Evolutionary conservation across 1,140 invertebrate genomes (phyloP), one percentile per base, ranked within the genome.

Genomic region (Drosophila sucinea): DNA sequence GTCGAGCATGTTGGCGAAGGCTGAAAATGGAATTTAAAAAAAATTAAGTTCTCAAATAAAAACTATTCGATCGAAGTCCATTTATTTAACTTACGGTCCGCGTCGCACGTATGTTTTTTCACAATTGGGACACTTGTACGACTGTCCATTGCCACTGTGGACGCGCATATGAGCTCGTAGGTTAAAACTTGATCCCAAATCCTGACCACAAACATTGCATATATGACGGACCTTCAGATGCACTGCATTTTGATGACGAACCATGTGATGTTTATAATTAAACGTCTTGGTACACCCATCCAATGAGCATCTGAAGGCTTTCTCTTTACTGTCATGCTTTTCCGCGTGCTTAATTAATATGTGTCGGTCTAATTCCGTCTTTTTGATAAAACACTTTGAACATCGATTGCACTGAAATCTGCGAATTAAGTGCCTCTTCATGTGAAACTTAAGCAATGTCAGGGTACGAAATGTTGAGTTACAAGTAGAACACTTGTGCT

Each of bases 201-300:
- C 69, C 8, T 70, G 60, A 1, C 74, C 73, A 60, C 90, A 91
- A 41, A 77, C 29, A 1, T 55, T 44, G 27, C 90, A 91, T 4
- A 61, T 57, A 40, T 76, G 71, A 1, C 63, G 77, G 1, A 68
- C 57, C 11, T 60, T 63, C 10, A 67, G 47, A 57, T 91, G 90
- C 0, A 72, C 63, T 0, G 79, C 73, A 25, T 86, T 91, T 57
- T 81, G 79, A 73, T 91, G 90, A 1, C 90, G 69, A 29, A 86
- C 78, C 33, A 91, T 35, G 51, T 91, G 90, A 62, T 89, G 81
- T n/a, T 84, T 77, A 41, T 77, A 91, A 23, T 66, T 78, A 29
- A 91, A 91, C 6, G 72, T 78, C 62, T 90, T 90, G 0, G 27
- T 30, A 57, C 90, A 91, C 5, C 73, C 80, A 56, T 75, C 58